These are phyloP conservation scores for Microctonus aethiopoides DNA, from an alignment of 2,888 invertebrate genomes.

Conservation along the genomic window DNA sequence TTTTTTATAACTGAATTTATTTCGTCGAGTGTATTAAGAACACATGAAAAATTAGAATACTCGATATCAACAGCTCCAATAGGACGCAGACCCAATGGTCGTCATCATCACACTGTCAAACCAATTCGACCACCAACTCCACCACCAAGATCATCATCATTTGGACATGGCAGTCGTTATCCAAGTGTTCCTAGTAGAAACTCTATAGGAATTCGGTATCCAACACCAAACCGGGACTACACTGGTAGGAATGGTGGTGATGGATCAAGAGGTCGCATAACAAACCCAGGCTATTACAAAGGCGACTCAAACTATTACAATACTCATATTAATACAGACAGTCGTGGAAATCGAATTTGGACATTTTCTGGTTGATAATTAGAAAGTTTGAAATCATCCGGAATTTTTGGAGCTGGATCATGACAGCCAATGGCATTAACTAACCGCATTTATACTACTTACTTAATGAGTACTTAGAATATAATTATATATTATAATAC, in stretches of 20 bases:
- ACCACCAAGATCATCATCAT: conserved; percentile 56
- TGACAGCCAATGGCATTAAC: not conserved
- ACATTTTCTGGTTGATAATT: conserved; percentile 56
- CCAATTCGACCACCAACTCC: conserved; percentile 49
- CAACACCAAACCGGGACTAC: conserved; percentile 53
- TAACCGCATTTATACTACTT: not conserved
- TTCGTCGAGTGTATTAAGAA: too few species aligned
- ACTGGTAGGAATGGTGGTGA: conserved; percentile 25
- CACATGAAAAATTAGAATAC: conserved; percentile 24
- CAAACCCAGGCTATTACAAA: conserved; percentile 40
- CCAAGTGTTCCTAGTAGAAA: conserved; percentile 50
- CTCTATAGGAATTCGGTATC: conserved; percentile 48
- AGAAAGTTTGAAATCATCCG: not conserved
- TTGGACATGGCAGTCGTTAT: conserved; percentile 34
- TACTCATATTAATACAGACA: conserved; percentile 54
- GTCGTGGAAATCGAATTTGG: conserved; percentile 59
- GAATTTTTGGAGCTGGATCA: not conserved
- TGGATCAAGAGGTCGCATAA: conserved; percentile 24
- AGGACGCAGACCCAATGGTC: conserved; percentile 39
- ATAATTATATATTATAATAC: not conserved
- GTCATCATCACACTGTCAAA: conserved; percentile 37
- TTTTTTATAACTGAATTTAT: too few species aligned
- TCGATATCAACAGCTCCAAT: conserved; percentile 47
- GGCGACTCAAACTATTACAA: conserved; percentile 48
- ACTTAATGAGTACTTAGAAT: not conserved